Conservation (phyloP, 2,888 invertebrate species). For the Macrosoma leucophasiata region DNA sequence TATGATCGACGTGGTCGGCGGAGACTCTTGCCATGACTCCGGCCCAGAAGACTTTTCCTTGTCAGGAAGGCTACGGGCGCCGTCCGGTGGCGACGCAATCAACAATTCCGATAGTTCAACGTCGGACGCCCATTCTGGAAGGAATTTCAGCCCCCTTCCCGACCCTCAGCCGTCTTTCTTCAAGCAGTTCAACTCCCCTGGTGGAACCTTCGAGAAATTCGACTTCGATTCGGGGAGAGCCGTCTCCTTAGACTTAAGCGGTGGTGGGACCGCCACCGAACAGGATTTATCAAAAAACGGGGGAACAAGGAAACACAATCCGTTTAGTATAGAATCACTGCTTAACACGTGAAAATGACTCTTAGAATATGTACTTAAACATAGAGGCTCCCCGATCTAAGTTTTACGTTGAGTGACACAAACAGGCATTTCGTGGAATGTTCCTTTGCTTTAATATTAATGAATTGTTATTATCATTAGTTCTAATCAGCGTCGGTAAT, state of each 20-base stretch:
- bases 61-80: conserved; percentile 75
- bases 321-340: conserved; percentile 93
- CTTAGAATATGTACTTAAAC: conserved; percentile 25
- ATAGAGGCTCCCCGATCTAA: conserved; percentile 50
- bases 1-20: conserved; percentile 91
- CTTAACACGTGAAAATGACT: conserved; percentile 81
- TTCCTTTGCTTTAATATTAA: conserved; percentile 43
- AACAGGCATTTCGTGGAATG: conserved; percentile 45
- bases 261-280: conserved; percentile 56
- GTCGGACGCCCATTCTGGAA: conserved; percentile 62
- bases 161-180: conserved; percentile 66
- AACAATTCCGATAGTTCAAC: conserved; percentile 76
- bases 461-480: conserved; percentile 48
- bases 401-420: conserved; percentile 21
- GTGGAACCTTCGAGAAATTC: conserved; percentile 63
- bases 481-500: conserved; percentile 51
- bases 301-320: conserved; percentile 81
- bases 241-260: conserved; percentile 67
- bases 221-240: conserved; percentile 69
- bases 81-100: conserved; percentile 75
- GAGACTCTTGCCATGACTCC: conserved; percentile 83
- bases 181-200: conserved; percentile 56
- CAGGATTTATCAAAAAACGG: conserved; percentile 71
- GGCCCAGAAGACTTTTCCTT: conserved; percentile 78
- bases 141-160: conserved; percentile 64